Evolutionary conservation across 2,888 invertebrate species (phyloP).

Genomic region (Chorisops tibialis): DNA sequence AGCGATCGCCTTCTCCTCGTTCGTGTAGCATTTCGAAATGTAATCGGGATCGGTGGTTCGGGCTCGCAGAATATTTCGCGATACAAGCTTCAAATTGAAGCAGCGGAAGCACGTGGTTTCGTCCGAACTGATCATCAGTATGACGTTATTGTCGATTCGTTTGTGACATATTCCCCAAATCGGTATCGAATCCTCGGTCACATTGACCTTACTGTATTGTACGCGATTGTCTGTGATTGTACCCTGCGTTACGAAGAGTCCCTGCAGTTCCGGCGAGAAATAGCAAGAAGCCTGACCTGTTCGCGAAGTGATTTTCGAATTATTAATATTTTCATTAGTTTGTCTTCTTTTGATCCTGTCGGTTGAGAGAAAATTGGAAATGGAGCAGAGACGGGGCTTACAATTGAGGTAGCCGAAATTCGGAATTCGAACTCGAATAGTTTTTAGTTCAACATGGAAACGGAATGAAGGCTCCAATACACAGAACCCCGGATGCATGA

Average conservation of each 20-base stretch:
- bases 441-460: too few species aligned
- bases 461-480: too few species aligned
- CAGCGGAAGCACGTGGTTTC: constrained; percentile 61
- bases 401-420: too few species aligned
- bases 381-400: too few species aligned
- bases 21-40: constrained; percentile 58
- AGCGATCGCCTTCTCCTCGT: constrained; percentile 57
- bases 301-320: too few species aligned
- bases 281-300: constrained; percentile 55
- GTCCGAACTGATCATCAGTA: constrained; percentile 58
- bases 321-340: too few species aligned
- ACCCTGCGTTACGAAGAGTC: constrained; percentile 60
- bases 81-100: constrained; percentile 58
- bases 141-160: constrained; percentile 59
- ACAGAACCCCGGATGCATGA: too few species aligned
- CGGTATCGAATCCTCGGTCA: constrained; percentile 62
- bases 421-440: too few species aligned
- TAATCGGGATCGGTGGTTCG: constrained; percentile 58
- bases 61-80: constrained; percentile 61
- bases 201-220: constrained; percentile 59
- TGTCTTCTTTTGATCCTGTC: too few species aligned
- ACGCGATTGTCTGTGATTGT: constrained; percentile 54
- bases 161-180: constrained; percentile 64
- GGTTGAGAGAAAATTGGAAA: too few species aligned
- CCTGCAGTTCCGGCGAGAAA: constrained; percentile 64